Conservation (phyloP, 2,888 invertebrate genomes). For the Thera britannica region DNA sequence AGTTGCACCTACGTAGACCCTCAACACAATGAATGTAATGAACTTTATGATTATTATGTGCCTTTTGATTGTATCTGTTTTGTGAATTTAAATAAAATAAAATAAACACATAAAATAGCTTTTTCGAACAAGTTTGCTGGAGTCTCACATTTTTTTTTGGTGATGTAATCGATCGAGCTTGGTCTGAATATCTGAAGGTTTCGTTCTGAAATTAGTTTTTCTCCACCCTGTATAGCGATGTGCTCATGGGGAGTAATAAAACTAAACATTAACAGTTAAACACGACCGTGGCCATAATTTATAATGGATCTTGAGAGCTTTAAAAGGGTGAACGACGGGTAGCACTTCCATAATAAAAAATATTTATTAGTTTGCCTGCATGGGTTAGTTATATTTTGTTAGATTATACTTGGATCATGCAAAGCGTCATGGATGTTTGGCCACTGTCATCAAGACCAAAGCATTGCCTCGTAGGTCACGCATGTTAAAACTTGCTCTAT, state of each 20-base stretch:
- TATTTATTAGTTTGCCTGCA: constrained; percentile 25
- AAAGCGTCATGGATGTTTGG: not conserved
- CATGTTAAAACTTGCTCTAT: too few species aligned
- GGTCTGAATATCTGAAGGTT: too few species aligned
- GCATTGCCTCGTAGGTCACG: not conserved
- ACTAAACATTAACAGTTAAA: constrained; percentile 58
- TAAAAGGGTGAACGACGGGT: constrained; percentile 55
- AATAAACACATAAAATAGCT: too few species aligned
- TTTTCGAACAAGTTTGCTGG: too few species aligned
- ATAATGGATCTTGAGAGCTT: constrained; percentile 73
- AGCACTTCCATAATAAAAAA: constrained; percentile 36
- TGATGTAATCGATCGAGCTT: too few species aligned
- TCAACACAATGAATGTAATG: too few species aligned
- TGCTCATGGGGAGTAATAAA: constrained; percentile 54
- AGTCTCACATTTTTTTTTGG: too few species aligned
- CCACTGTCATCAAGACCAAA: too few species aligned
- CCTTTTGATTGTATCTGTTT: too few species aligned
- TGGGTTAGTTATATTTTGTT: constrained; percentile 5
- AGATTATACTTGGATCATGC: not conserved
- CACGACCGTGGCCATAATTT: constrained; percentile 62
- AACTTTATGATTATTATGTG: too few species aligned
- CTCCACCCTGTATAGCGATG: constrained; percentile 16
- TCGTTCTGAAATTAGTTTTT: not conserved
- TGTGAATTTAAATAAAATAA: too few species aligned
- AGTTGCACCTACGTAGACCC: too few species aligned